Percentiles rank a stretch among this genome's conserved stretches.
Conservation (phyloP, 2,113 vertebrate genomes). For the Lagopus muta region DNA sequence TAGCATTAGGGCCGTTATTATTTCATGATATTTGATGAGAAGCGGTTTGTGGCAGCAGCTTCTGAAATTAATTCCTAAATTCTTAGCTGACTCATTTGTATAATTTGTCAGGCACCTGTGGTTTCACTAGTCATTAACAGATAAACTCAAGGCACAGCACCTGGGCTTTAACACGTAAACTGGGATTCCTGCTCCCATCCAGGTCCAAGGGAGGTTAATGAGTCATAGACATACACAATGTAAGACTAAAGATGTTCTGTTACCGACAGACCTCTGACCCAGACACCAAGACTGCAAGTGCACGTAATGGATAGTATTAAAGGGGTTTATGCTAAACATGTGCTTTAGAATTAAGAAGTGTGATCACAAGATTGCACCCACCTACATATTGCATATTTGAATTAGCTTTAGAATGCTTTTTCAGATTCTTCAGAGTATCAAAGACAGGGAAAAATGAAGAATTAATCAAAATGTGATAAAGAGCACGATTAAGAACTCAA, state of each 20-base stretch:
- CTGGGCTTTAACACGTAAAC: not conserved
- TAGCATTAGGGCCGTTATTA: not conserved
- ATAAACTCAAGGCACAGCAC: not conserved
- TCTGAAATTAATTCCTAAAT: conserved; percentile 1
- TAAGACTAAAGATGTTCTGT: not conserved
- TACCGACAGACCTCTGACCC: not conserved
- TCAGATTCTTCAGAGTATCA: not conserved
- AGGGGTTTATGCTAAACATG: not conserved
- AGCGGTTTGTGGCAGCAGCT: not conserved
- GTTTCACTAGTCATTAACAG: not conserved
- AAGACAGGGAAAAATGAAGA: not conserved
- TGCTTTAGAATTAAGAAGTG: not conserved
- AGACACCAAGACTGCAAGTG: not conserved
- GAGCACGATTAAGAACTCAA: not conserved
- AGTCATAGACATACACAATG: not conserved
- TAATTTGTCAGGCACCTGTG: not conserved
- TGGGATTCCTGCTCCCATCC: not conserved
- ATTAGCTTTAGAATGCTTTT: not conserved
- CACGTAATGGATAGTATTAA: not conserved
- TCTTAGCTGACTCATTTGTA: not conserved
- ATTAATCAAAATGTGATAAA: not conserved
- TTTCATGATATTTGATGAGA: not conserved
- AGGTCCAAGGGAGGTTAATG: not conserved
- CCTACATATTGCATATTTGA: not conserved
- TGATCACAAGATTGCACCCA: not conserved